A percentile compares a stretch with the other conserved stretches of the same genome.
These are phyloP conservation scores for Muricea muricata DNA, from an alignment of 92 coral and sea anemone species.

Conservation along the genomic window DNA sequence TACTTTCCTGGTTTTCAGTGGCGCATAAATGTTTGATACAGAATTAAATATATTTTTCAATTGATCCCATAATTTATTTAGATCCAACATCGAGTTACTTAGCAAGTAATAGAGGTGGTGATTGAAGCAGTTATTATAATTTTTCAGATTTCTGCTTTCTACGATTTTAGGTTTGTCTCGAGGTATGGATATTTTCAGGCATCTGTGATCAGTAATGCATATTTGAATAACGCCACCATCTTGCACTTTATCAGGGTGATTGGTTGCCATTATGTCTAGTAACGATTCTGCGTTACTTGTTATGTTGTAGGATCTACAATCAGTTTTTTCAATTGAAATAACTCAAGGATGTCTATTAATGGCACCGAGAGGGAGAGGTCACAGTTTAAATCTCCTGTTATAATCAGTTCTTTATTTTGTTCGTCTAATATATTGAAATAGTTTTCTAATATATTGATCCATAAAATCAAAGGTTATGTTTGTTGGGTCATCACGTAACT, in stretches of 20 bases:
- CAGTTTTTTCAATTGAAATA: slow-evolving; percentile 20
- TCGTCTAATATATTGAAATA: slow-evolving; percentile 1
- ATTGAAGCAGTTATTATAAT: slow-evolving; percentile 22
- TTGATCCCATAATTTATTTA: not conserved
- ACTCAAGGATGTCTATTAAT: not conserved
- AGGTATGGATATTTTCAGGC: no score
- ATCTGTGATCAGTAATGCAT: slow-evolving; percentile 30
- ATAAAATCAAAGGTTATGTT: no score
- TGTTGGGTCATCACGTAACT: no score
- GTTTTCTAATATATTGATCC: slow-evolving; percentile 32
- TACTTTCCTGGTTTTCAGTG: slow-evolving; percentile 29
- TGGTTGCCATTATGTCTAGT: not conserved
- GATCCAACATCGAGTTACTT: not conserved
- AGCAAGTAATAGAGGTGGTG: not conserved
- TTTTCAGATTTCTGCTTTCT: slow-evolving; percentile 12
- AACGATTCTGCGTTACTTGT: no score
- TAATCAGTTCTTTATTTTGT: not conserved
- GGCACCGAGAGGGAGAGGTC: not conserved
- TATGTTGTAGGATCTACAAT: not conserved
- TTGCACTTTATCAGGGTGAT: not conserved
- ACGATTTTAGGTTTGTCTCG: no score
- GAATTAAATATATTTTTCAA: not conserved
- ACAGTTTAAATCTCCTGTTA: slow-evolving; percentile 27
- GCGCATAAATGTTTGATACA: no score
- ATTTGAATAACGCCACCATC: not conserved